These are phyloP conservation scores for Premnoplex brunnescens DNA, from an alignment of 2,797 vertebrate species.

Conservation along the genomic window DNA sequence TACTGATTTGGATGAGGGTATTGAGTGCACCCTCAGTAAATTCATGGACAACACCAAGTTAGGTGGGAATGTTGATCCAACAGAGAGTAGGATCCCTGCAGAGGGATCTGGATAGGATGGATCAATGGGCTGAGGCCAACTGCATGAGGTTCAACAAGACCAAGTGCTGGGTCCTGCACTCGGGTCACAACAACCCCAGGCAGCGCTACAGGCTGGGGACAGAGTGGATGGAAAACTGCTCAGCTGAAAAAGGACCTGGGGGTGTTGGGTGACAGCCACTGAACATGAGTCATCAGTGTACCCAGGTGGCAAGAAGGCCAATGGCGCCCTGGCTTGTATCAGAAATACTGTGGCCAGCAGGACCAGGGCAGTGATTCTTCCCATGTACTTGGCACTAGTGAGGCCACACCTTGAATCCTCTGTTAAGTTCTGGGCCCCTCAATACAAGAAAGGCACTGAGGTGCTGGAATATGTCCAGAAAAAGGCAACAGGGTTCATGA, in stretches of 20 bases:
- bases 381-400: not conserved
- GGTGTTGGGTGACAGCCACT: not conserved
- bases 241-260: not conserved
- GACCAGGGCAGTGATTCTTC: not conserved
- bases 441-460: not conserved
- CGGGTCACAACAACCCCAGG: not conserved
- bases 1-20: not conserved
- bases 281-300: not conserved
- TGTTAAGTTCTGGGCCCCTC: not conserved
- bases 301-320: not conserved
- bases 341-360: not conserved
- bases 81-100: not conserved
- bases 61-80: not conserved
- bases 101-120: not conserved
- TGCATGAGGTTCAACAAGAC: not conserved
- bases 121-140: rapidly evolving
- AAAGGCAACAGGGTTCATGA: not conserved
- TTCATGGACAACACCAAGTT: not conserved
- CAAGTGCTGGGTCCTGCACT: not conserved
- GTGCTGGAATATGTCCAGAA: not conserved
- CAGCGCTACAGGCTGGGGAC: not conserved
- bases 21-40: not conserved
- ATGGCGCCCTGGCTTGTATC: not conserved
- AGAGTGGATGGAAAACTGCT: not conserved
- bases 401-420: not conserved